Conservation (phyloP, 2,797 vertebrate genomes). For the Chaetophractus vellerosus region DNA sequence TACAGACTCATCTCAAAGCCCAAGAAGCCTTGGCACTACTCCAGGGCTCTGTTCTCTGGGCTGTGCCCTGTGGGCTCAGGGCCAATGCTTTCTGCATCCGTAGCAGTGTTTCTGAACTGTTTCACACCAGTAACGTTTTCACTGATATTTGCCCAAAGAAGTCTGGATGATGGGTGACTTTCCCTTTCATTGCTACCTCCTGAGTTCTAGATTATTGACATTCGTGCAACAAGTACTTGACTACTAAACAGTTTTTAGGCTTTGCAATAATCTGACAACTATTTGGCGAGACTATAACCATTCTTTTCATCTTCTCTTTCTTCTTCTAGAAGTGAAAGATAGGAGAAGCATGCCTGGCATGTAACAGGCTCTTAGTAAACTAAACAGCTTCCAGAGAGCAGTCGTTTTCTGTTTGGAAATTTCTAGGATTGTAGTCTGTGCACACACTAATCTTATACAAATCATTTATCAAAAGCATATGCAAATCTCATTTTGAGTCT, state of each 20-base stretch:
- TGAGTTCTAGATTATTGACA: background rate
- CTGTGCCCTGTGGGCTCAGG: background rate
- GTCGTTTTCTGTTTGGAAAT: conserved; percentile 56
- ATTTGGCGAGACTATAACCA: background rate
- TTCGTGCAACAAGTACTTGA: background rate
- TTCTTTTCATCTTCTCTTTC: background rate
- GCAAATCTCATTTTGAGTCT: background rate
- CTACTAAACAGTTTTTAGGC: background rate
- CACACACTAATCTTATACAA: conserved; percentile 30
- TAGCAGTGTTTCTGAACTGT: background rate
- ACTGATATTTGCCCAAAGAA: background rate
- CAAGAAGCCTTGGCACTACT: background rate
- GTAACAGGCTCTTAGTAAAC: background rate
- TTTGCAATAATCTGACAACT: background rate
- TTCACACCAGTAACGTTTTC: background rate
- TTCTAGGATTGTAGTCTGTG: background rate
- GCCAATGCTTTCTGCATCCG: conserved; percentile 4
- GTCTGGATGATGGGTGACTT: background rate
- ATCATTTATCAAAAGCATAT: conserved; percentile 18
- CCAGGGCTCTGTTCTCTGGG: background rate
- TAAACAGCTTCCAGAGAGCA: background rate
- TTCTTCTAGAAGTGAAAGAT: background rate
- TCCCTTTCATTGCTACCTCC: background rate
- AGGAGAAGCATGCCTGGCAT: background rate
- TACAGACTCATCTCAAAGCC: background rate